Conservation (phyloP, 2,888 invertebrate genomes). For the Baronia brevicornis region DNA sequence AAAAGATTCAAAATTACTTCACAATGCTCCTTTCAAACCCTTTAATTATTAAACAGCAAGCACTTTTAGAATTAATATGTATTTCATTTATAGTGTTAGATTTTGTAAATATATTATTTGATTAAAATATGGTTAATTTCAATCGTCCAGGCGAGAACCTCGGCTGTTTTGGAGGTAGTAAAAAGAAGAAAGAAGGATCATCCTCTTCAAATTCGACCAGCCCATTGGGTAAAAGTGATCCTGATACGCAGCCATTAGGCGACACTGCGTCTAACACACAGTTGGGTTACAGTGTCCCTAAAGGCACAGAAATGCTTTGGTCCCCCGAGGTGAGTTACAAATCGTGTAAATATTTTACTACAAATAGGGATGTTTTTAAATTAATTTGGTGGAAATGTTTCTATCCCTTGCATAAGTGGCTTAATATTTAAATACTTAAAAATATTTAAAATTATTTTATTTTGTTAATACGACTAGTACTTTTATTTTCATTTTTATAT, state of each 20-base stretch:
- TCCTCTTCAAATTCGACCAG: constrained; percentile 75
- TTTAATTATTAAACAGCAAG: too few species aligned
- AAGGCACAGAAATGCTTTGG: constrained; percentile 70
- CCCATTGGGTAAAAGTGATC: constrained; percentile 66
- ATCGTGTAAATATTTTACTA: too few species aligned
- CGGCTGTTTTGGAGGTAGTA: constrained; percentile 97
- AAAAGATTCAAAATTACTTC: too few species aligned
- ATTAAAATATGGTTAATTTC: neutral
- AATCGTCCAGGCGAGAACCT: constrained; percentile 85
- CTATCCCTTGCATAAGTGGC: too few species aligned
- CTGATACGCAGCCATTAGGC: constrained; percentile 46
- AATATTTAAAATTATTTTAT: too few species aligned
- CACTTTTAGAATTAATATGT: neutral
- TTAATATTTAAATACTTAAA: too few species aligned
- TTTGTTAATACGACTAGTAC: too few species aligned
- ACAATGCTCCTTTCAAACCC: too few species aligned
- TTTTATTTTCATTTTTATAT: too few species aligned
- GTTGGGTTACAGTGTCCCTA: constrained; percentile 84
- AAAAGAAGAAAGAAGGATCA: constrained; percentile 90
- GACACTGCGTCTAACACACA: constrained; percentile 60
- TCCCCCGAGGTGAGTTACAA: constrained; percentile 55
- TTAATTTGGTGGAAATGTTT: too few species aligned
- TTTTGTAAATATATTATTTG: neutral
- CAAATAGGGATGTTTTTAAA: too few species aligned
- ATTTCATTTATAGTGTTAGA: constrained; percentile 13